Evolutionary conservation across 2,888 invertebrate species (phyloP).

Genomic region (Poecilus cupreus): DNA sequence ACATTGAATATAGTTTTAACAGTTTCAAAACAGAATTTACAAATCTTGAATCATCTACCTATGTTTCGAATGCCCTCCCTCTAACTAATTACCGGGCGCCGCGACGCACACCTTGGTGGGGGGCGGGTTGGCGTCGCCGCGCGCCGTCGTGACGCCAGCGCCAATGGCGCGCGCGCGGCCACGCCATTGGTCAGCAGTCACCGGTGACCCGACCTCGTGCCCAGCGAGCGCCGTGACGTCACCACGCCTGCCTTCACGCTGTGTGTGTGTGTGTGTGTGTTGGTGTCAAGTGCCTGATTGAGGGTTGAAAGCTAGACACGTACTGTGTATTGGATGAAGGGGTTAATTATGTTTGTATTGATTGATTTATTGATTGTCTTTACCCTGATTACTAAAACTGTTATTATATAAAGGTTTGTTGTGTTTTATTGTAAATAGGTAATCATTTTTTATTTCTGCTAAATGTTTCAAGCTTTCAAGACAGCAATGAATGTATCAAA

Average conservation of each 20-base stretch:
- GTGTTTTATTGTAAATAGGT: no score
- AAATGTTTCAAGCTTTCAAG: no score
- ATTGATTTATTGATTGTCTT: not conserved
- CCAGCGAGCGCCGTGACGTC: slow-evolving; percentile 59
- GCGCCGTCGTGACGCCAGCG: slow-evolving; percentile 71
- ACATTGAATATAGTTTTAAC: no score
- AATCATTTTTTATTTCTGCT: no score
- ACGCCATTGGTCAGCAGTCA: slow-evolving; percentile 67
- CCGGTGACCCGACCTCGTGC: slow-evolving; percentile 67
- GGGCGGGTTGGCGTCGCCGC: slow-evolving; percentile 63
- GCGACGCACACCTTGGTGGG: not conserved
- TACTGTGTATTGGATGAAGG: not conserved
- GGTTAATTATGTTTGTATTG: slow-evolving; percentile 14
- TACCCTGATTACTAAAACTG: no score
- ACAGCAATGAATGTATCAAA: no score
- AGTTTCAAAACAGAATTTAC: no score
- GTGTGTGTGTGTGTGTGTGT: not conserved
- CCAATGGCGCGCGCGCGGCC: slow-evolving; percentile 68
- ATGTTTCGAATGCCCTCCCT: not conserved
- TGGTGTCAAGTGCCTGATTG: not conserved
- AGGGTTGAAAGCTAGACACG: not conserved
- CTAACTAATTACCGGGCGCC: not conserved
- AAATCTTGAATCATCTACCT: not conserved
- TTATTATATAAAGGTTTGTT: no score
- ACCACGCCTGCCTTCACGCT: not conserved